Conservation (phyloP, 2,113 vertebrate species). For the Chlamydotis undulata region DNA sequence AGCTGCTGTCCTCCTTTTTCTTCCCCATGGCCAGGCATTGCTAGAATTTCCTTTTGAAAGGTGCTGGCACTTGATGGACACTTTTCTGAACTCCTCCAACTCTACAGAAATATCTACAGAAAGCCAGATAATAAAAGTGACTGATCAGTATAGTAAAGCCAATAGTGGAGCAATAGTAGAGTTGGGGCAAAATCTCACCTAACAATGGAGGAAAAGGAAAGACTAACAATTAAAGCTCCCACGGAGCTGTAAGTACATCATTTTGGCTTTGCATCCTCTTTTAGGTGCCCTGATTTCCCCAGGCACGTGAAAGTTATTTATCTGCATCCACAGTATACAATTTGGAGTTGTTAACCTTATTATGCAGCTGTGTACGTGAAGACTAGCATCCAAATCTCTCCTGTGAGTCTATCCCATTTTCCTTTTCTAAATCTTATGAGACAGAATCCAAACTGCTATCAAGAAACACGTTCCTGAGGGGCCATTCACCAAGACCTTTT, state of each 20-base stretch:
- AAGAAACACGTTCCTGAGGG: background rate
- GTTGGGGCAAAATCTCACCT: background rate
- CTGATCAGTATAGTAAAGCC: background rate
- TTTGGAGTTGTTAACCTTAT: background rate
- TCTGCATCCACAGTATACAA: background rate
- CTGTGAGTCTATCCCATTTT: background rate
- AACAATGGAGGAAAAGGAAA: background rate
- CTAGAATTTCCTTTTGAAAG: background rate
- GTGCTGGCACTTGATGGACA: background rate
- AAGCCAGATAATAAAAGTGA: background rate
- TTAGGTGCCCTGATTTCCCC: background rate
- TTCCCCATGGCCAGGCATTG: background rate
- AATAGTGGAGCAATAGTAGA: background rate
- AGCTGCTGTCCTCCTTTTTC: background rate
- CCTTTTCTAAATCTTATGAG: background rate
- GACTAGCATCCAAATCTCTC: background rate
- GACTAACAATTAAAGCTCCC: background rate
- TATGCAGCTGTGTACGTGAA: accelerated
- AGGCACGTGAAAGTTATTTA: background rate
- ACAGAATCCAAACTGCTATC: background rate
- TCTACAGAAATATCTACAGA: background rate
- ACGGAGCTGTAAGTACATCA: background rate
- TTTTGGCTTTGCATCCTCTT: background rate
- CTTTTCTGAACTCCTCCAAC: background rate
- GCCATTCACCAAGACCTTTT: background rate